Percentiles rank a stretch among this genome's conserved stretches.
Conservation (phyloP, 1,140 invertebrate species). For the Eulimnadia texana region DNA sequence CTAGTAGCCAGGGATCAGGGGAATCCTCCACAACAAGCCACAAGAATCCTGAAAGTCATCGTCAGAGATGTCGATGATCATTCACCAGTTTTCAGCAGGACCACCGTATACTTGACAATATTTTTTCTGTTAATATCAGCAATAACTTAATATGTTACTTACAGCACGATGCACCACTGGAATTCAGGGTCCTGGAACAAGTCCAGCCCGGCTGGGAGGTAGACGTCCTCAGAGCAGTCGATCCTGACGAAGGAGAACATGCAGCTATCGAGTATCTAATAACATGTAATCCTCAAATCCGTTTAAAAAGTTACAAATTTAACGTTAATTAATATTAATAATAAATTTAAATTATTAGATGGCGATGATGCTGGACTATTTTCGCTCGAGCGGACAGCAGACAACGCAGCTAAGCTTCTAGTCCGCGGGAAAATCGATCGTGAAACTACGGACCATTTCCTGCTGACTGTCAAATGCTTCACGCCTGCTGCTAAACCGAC, state of each 20-base stretch:
- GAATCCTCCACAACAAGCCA: slow-evolving; percentile 54
- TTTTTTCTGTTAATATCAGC: too few relatives aligned
- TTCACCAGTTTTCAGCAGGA: slow-evolving; percentile 52
- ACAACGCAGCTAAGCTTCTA: slow-evolving; percentile 47
- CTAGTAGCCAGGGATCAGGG: slow-evolving; percentile 58
- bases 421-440: slow-evolving; percentile 47
- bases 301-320: neutral
- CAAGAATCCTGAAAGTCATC: slow-evolving; percentile 47
- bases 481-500: slow-evolving; percentile 35
- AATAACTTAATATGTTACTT: slow-evolving; percentile 16
- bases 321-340: slow-evolving; percentile 8
- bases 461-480: slow-evolving; percentile 54
- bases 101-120: slow-evolving; percentile 36
- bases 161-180: slow-evolving; percentile 46
- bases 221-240: slow-evolving; percentile 48
- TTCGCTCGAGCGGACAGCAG: slow-evolving; percentile 40
- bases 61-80: slow-evolving; percentile 66
- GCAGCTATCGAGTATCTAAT: slow-evolving; percentile 58
- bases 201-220: slow-evolving; percentile 43
- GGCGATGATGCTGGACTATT: slow-evolving; percentile 55
- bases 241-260: slow-evolving; percentile 54
- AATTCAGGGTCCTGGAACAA: slow-evolving; percentile 48
- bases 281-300: slow-evolving; percentile 33
- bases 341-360: slow-evolving; percentile 30
- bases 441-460: slow-evolving; percentile 40